phyloP scores from a whole-genome alignment of 1,140 invertebrate genomes.

The Manduca sexta region DNA sequence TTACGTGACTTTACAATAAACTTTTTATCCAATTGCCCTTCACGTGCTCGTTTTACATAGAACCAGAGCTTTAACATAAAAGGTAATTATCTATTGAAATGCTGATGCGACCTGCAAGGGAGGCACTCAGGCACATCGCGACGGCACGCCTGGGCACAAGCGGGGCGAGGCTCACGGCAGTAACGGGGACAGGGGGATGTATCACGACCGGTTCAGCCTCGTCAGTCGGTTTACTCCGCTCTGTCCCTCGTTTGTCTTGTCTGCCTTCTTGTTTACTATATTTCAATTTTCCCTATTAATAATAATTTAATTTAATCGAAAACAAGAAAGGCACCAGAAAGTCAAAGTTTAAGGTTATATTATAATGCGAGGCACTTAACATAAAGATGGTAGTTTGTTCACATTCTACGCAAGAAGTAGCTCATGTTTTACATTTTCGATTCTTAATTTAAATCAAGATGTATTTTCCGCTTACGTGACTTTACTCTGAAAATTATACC shows the following conservation, averaged over 20 bases:
- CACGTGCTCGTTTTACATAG: too few species aligned
- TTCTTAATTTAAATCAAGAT: neutral
- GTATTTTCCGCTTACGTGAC: too few species aligned
- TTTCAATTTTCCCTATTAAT: conserved; percentile 3
- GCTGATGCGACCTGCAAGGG: conserved; percentile 19
- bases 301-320: too few species aligned
- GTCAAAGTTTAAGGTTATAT: neutral
- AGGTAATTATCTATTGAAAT: conserved; percentile 14
- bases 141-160: conserved; percentile 4
- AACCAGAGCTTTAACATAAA: too few species aligned
- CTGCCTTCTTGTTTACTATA: conserved; percentile 26
- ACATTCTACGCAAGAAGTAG: too few species aligned
- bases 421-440: neutral
- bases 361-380: too few species aligned
- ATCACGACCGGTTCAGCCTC: conserved; percentile 51
- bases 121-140: conserved; percentile 27
- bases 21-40: too few species aligned
- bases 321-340: too few species aligned
- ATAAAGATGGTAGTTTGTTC: too few species aligned
- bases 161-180: conserved; percentile 6
- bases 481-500: too few species aligned
- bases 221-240: conserved; percentile 34
- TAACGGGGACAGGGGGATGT: conserved; percentile 9
- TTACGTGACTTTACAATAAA: too few species aligned
- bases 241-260: conserved; percentile 59